These are phyloP conservation scores for Scaptomyza montana DNA, from an alignment of 1,140 invertebrate species.

Conservation along the genomic window DNA sequence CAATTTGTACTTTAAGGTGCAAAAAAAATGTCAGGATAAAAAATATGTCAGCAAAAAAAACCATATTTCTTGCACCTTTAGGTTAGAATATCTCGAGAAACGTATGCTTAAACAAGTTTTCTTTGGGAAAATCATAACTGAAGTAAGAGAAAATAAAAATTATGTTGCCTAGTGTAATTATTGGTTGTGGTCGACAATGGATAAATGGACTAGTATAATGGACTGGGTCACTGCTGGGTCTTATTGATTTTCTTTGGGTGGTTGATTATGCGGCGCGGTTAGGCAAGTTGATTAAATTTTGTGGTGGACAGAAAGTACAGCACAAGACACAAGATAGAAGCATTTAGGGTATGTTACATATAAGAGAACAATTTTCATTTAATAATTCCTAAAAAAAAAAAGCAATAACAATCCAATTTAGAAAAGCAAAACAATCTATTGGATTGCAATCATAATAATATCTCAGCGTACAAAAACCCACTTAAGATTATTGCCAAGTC, in stretches of 20 bases:
- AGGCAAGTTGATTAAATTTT: slow-evolving; percentile 50
- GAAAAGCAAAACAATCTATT: background rate
- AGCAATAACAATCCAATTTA: background rate
- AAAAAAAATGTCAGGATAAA: no score
- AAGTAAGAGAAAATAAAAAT: no score
- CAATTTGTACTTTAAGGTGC: no score
- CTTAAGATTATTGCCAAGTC: slow-evolving; percentile 23
- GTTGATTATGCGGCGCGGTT: background rate
- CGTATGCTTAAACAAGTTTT: no score
- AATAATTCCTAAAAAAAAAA: background rate
- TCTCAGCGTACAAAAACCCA: background rate
- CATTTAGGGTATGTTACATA: no score
- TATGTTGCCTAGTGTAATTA: background rate
- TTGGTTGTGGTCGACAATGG: background rate
- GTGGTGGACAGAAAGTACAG: slow-evolving; percentile 24
- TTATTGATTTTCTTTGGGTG: slow-evolving; percentile 60
- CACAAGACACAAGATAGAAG: background rate
- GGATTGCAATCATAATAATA: background rate
- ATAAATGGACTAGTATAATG: slow-evolving; percentile 29
- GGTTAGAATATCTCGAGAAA: no score
- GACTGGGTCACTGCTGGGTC: slow-evolving; percentile 52
- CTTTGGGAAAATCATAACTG: no score
- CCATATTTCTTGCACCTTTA: no score
- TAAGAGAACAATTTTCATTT: no score
- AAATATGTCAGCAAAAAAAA: no score